These are phyloP conservation scores for Scrobipalpa atriplicella DNA, from an alignment of 2,888 invertebrate species.

Conservation along the genomic window DNA sequence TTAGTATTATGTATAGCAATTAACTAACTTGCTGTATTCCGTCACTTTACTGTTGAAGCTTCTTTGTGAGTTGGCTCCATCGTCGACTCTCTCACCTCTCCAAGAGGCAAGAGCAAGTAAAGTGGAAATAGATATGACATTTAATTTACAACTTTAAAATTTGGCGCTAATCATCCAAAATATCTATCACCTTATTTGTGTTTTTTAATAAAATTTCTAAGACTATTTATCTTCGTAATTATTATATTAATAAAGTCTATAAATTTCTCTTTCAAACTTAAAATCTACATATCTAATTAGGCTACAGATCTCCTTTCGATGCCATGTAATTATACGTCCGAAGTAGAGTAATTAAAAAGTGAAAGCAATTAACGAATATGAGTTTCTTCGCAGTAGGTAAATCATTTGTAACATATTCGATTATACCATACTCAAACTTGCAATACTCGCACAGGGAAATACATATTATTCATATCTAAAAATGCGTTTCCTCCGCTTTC, in stretches of 20 bases:
- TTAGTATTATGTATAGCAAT: no score
- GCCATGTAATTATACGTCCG: not conserved
- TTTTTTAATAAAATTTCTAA: no score
- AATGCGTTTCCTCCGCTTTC: slow-evolving; percentile 41
- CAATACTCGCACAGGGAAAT: slow-evolving; percentile 5
- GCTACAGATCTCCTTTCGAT: slow-evolving; percentile 11
- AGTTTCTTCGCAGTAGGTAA: slow-evolving; percentile 18
- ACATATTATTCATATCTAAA: not conserved
- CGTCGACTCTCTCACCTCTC: no score
- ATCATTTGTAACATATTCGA: not conserved
- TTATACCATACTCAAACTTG: no score
- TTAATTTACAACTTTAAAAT: no score
- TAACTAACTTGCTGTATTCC: no score
- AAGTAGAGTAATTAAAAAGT: slow-evolving; percentile 19
- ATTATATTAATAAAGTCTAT: not conserved
- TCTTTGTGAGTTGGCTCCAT: no score
- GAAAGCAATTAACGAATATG: slow-evolving; percentile 15
- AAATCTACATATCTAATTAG: slow-evolving; percentile 10
- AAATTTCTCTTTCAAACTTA: slow-evolving; percentile 1
- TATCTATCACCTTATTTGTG: no score
- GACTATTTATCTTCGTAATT: not conserved
- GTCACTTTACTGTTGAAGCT: no score
- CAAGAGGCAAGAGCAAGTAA: no score
- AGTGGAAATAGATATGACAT: no score
- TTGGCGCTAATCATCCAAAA: no score